Conservation (phyloP, 2,113 vertebrate genomes). For the Chloebia gouldiae region DNA sequence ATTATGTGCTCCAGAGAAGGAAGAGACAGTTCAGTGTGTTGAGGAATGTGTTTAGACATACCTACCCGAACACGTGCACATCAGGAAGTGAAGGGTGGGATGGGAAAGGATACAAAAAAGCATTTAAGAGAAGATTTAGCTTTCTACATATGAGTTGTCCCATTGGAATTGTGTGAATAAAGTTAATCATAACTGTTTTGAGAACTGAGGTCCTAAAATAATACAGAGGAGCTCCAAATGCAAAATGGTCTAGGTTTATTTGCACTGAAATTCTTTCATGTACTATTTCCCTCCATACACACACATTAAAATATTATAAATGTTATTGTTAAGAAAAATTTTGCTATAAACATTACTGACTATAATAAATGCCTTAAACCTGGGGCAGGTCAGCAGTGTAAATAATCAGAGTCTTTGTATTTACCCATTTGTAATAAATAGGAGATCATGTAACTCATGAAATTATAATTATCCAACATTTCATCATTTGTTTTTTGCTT, state of each 20-base stretch:
- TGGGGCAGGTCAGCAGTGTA: conserved; percentile 45
- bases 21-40: neutral
- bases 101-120: neutral
- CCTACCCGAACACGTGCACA: neutral
- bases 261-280: conserved; percentile 48
- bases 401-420: conserved; percentile 62
- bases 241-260: conserved; percentile 23
- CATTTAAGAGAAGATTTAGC: neutral
- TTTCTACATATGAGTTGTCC: neutral
- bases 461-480: conserved; percentile 45
- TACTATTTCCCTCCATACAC: conserved; percentile 27
- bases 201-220: conserved; percentile 45
- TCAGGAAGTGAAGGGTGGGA: neutral
- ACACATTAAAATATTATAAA: conserved; percentile 57
- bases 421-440: conserved; percentile 50
- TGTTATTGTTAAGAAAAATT: conserved; percentile 53
- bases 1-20: neutral
- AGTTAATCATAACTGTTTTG: conserved; percentile 41
- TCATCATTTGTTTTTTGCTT: conserved; percentile 51
- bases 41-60: neutral
- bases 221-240: conserved; percentile 20
- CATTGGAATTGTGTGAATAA: conserved; percentile 47
- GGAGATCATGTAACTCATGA: conserved; percentile 16
- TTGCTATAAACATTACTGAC: conserved; percentile 66
- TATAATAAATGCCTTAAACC: conserved; percentile 52